Conservation (phyloP, 1,140 invertebrate species). For the Tetramorium alpestre region DNA sequence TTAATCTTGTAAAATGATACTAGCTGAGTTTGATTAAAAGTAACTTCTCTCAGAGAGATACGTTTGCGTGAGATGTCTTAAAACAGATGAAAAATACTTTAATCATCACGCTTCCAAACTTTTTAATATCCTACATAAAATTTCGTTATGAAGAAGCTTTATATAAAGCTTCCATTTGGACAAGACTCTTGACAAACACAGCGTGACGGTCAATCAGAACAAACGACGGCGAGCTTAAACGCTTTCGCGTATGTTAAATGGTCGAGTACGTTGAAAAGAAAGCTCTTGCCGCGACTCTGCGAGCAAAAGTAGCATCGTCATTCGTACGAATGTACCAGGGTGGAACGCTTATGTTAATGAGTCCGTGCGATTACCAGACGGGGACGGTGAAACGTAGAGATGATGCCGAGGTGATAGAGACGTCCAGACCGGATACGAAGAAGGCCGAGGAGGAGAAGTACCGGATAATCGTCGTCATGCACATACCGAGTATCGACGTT, state of each 20-base stretch:
- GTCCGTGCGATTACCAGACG: slow-evolving; percentile 70
- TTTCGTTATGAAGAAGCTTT: neutral
- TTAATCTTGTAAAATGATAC: slow-evolving; percentile 31
- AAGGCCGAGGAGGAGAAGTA: slow-evolving; percentile 71
- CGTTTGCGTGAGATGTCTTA: neutral
- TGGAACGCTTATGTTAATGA: slow-evolving; percentile 76
- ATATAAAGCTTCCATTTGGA: neutral
- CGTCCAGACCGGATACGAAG: slow-evolving; percentile 74
- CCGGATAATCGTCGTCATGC: slow-evolving; percentile 70
- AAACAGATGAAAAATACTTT: neutral
- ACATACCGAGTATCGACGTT: slow-evolving; percentile 45
- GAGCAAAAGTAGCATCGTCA: slow-evolving; percentile 57
- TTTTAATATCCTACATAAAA: neutral
- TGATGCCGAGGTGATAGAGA: slow-evolving; percentile 73
- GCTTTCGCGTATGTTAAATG: slow-evolving; percentile 19
- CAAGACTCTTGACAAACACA: neutral
- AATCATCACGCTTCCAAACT: neutral
- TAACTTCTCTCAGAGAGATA: neutral
- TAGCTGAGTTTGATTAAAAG: neutral
- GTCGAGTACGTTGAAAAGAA: slow-evolving; percentile 2
- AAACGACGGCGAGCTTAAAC: neutral
- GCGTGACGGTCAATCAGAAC: neutral
- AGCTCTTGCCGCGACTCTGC: neutral
- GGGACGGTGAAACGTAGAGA: slow-evolving; percentile 67
- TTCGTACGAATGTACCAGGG: slow-evolving; percentile 71